Base-by-base conservation (phyloP, 92 coral and sea anemone species). In the Blastomussa wellsi region DNA sequence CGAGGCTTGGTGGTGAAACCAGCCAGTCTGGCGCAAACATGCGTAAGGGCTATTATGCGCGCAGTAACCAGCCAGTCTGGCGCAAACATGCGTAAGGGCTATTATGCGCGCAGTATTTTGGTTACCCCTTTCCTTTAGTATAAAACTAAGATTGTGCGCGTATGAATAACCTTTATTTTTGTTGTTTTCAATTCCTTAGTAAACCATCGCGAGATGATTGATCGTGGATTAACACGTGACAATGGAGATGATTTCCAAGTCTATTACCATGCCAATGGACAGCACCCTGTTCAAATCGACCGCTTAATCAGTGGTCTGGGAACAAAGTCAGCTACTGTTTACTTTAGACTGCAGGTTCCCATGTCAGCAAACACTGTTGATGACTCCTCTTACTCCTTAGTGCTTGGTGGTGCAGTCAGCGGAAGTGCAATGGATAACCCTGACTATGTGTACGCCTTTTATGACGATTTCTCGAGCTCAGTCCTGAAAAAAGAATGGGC, bases 351-450 rank as follows among this genome's bases (percentile, higher is more conserved):
- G 86, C 94, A 91, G 77, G 81, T 74, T 53, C 64, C 60, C 14
- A 37, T 91, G 51, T 76, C 86, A 7, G 83, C 88, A 70, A 88
- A 84, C 73, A 39, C 84, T 22, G 72, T 81, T 16, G 79, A 84
- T 81, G 39, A 73, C 62, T 42, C 36, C 72, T 78, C 84, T 32
- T 91, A 91, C 64, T 74, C 73, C 26, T 64, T 91, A 2, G 86
- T 89, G 35, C 87, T 88, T 68, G 96, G 94, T 20, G 84, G 81
- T 39, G 82, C 89, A 65, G 81, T 82, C 87, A 86, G 89, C 65
- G 87, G 90, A 29, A 78, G 70, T n/a, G 90, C 85, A 35, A 93
- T 83, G 86, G 79, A 72, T 29, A 83, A 91, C 64, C 94, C 96
- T 33, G 89, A 73, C 42, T 52, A 74, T 19, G 95, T 92, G 36